phyloP scores from a whole-genome alignment of 1,140 invertebrate species.

The Sarcophaga peregrina region DNA sequence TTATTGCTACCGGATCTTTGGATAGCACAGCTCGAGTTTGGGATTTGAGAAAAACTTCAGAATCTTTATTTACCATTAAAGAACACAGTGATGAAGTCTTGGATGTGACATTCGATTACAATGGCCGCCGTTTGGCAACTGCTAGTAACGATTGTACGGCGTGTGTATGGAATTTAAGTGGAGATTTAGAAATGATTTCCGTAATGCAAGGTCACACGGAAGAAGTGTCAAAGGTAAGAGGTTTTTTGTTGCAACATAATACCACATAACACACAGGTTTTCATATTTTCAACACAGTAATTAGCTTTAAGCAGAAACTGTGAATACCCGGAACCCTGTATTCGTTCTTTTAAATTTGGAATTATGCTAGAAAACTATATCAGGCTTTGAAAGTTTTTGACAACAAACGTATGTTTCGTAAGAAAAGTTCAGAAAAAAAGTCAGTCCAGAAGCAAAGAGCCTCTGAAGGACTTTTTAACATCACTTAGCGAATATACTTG shows the following conservation, averaged over 20 bases:
- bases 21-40: slow-evolving; percentile 82
- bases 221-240: slow-evolving; percentile 76
- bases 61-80: slow-evolving; percentile 72
- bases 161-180: slow-evolving; percentile 74
- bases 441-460: too few relatives aligned
- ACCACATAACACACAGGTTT: not conserved
- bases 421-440: too few relatives aligned
- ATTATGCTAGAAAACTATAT: too few relatives aligned
- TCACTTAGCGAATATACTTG: too few relatives aligned
- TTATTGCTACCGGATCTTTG: slow-evolving; percentile 78
- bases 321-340: not conserved
- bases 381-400: too few relatives aligned
- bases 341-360: too few relatives aligned
- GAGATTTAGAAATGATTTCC: slow-evolving; percentile 72
- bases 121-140: slow-evolving; percentile 76
- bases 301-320: not conserved
- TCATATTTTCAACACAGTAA: not conserved
- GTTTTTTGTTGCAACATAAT: not conserved
- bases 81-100: slow-evolving; percentile 81
- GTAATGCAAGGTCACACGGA: slow-evolving; percentile 78
- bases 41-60: slow-evolving; percentile 72
- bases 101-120: slow-evolving; percentile 80
- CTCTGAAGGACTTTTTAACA: too few relatives aligned
- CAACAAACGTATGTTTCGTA: too few relatives aligned
- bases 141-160: slow-evolving; percentile 79